Base-by-base conservation (phyloP, 2,113 vertebrate genomes). In the Strigops habroptila region DNA sequence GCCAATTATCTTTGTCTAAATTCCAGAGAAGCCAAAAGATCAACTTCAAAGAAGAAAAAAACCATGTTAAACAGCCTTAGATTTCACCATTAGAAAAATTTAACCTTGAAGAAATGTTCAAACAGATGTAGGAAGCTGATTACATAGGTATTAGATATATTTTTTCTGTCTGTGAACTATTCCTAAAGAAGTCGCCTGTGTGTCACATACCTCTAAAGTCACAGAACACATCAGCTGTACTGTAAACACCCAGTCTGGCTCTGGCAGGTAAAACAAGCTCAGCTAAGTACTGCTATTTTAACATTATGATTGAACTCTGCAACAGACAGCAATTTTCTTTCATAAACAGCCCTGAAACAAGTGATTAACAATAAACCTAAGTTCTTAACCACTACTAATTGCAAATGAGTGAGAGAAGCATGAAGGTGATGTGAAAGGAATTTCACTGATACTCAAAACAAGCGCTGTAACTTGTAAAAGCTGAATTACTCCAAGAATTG, bases 391-490 rank as follows among this genome's bases (percentile, higher is more conserved):
- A 22, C 46, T 55, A 81, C 11, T 35, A 86, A 67, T 7, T 83
- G 23, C 70, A 86, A 57, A 63, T 27, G 53, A 60, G 39, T 46
- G 49, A 76, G 0, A 83, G 15, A 87, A 8, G 55, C 48, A 90
- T 60, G 44, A 59, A 55, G 24, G 31, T 23, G 30, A 70, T 39
- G 75, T 1, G 17, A 82, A 68, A 30, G 21, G 63, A 78, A 81
- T 65, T 79, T 78, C 63, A 81, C 37, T 1, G 3, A 52, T 22
- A 74, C 3, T 60, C 69, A 52, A 93, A 94, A 74, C 25, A 64
- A 82, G 46, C 4, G 0, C 30, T 3, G 1, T n/a, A 81, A 86
- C 18, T 14, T 0, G 0, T 31, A 91, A 86, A 4, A 86, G 73
- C 19, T 35, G 12, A 73, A 75, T 71, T 76, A 65, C 16, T 84